phyloP scores from a whole-genome alignment of 2,888 invertebrate species.

The Caenorhabditis angaria region DNA sequence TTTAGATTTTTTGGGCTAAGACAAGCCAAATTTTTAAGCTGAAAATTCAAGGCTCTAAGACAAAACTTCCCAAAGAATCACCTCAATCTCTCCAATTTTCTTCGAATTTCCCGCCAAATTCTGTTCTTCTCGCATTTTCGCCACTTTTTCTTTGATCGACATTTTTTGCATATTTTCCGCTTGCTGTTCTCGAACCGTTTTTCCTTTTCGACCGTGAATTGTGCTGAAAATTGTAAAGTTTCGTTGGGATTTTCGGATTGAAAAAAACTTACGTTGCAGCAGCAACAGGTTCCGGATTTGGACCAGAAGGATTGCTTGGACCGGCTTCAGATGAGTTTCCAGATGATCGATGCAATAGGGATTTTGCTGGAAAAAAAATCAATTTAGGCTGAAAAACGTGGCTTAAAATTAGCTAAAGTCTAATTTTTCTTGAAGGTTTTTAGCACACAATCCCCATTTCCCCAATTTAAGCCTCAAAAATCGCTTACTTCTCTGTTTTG shows the following conservation, averaged over 20 bases:
- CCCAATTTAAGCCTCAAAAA: too few relatives aligned
- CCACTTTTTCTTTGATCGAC: constrained; percentile 37
- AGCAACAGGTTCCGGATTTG: background rate
- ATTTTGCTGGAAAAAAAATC: constrained; percentile 4
- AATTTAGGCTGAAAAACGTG: too few relatives aligned
- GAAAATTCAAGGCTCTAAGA: too few relatives aligned
- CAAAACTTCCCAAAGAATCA: background rate
- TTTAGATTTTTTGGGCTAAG: too few relatives aligned
- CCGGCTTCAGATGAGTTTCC: background rate
- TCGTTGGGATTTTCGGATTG: background rate
- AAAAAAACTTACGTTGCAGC: constrained; percentile 5
- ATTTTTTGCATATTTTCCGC: constrained; percentile 38
- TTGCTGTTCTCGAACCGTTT: constrained; percentile 39
- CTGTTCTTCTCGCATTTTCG: constrained; percentile 19
- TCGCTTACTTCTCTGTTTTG: constrained; percentile 15
- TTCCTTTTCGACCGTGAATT: constrained; percentile 42
- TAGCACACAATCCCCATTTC: too few relatives aligned
- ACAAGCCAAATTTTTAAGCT: too few relatives aligned
- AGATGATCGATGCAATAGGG: background rate
- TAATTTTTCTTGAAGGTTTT: background rate
- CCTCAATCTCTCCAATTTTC: too few relatives aligned
- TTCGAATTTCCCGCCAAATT: background rate
- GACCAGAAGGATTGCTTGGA: background rate
- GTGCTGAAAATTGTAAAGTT: constrained; percentile 2
- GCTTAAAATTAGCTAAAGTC: too few relatives aligned